Percentiles rank a stretch among this genome's conserved stretches.
These are phyloP conservation scores for Chouioia cunea DNA, from an alignment of 2,888 invertebrate species.

Conservation along the genomic window DNA sequence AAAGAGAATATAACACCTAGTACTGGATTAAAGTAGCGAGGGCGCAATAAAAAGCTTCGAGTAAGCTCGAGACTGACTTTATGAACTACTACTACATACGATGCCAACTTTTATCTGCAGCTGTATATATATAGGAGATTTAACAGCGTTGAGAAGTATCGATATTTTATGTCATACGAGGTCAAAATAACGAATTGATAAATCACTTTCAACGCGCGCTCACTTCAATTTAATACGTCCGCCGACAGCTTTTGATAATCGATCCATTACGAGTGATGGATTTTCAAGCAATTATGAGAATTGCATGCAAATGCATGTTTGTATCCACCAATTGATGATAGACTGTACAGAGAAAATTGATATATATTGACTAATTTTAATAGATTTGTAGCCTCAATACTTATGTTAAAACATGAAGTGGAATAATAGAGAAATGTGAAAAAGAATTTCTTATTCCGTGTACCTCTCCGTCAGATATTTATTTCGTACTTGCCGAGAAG, in stretches of 20 bases:
- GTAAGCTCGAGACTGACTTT: conserved; percentile 14
- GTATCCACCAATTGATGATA: not conserved
- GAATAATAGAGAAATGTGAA: too few species aligned
- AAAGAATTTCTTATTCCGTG: too few species aligned
- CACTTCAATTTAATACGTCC: conserved; percentile 53
- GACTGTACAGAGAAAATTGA: not conserved
- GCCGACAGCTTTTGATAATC: conserved; percentile 54
- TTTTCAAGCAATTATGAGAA: conserved; percentile 56
- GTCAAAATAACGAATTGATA: conserved; percentile 53
- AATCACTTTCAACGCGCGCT: conserved; percentile 24
- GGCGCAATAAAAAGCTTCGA: conserved; percentile 26
- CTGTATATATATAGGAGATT: conserved; percentile 16
- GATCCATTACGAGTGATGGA: conserved; percentile 58
- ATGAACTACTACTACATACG: conserved; percentile 2
- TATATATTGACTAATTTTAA: not conserved
- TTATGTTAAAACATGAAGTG: too few species aligned
- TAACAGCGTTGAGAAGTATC: not conserved
- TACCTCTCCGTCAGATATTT: too few species aligned
- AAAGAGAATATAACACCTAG: conserved; percentile 3
- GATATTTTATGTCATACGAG: conserved; percentile 39
- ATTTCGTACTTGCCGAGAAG: too few species aligned
- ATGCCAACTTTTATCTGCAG: conserved; percentile 17
- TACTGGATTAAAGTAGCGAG: conserved; percentile 6
- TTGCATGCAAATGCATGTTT: conserved; percentile 45
- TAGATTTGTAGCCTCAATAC: too few species aligned